Percentiles rank a stretch among this genome's conserved stretches.
Evolutionary conservation across 1,140 invertebrate genomes (phyloP).

Genomic region (Charaxes varanes): DNA sequence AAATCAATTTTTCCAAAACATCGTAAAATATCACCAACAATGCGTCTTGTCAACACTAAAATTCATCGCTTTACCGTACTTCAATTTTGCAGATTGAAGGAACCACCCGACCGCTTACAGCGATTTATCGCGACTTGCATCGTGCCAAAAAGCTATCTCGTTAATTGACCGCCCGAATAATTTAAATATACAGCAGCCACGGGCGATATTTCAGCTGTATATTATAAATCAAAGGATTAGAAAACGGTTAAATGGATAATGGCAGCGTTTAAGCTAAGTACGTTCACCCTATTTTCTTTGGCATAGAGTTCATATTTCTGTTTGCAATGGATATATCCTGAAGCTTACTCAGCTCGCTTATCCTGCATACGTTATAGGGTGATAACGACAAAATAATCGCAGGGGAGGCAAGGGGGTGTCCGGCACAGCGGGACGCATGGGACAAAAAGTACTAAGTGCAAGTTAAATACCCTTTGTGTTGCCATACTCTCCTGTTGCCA

Average conservation of each 20-base stretch:
- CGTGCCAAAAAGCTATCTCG: constrained; percentile 51
- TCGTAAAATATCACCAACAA: too few relatives aligned
- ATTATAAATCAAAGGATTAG: constrained; percentile 73
- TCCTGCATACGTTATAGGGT: constrained; percentile 65
- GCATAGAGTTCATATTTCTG: constrained; percentile 10
- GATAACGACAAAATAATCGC: constrained; percentile 68
- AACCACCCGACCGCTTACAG: constrained; percentile 32
- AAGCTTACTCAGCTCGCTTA: constrained; percentile 29
- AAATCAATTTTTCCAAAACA: too few relatives aligned
- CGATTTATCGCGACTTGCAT: constrained; percentile 28
- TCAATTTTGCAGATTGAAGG: constrained; percentile 31
- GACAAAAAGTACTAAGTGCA: constrained; percentile 69
- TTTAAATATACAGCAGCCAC: constrained; percentile 66
- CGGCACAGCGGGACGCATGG: constrained; percentile 32
- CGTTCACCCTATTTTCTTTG: constrained; percentile 18
- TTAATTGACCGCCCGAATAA: constrained; percentile 70
- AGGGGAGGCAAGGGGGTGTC: constrained; percentile 29
- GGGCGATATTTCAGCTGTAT: constrained; percentile 54
- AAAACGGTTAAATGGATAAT: constrained; percentile 62
- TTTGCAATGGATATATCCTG: neutral
- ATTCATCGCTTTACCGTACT: too few relatives aligned
- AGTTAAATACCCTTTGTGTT: constrained; percentile 71
- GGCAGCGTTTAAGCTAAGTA: constrained; percentile 44
- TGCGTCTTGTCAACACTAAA: too few relatives aligned
- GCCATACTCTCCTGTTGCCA: constrained; percentile 51